Conservation (phyloP, 2,888 invertebrate species). For the Encarsia formosa region DNA sequence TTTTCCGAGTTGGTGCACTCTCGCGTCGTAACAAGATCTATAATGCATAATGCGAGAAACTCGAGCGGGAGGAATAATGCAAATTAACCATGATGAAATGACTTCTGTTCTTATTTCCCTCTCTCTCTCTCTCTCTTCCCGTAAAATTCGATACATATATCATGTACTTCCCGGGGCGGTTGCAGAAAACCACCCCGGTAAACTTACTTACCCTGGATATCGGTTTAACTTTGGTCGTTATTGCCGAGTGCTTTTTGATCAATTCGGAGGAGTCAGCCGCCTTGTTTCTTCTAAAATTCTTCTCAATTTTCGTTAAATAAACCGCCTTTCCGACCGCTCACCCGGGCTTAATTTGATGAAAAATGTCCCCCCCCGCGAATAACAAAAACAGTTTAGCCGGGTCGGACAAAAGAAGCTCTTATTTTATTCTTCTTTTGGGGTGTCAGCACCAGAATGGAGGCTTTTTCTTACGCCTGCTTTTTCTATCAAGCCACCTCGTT, state of each 20-base stretch:
- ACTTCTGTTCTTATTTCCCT: slow-evolving; percentile 14
- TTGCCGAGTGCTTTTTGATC: slow-evolving; percentile 18
- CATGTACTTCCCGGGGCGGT: slow-evolving; percentile 19
- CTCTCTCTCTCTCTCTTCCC: slow-evolving; percentile 1
- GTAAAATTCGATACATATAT: slow-evolving; percentile 22
- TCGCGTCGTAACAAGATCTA: slow-evolving; percentile 16
- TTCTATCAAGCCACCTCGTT: too few species aligned
- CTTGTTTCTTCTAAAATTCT: too few species aligned
- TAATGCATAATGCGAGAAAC: slow-evolving; percentile 16
- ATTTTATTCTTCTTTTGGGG: too few species aligned
- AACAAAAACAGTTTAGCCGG: too few species aligned
- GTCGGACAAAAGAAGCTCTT: too few species aligned
- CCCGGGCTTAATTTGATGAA: too few species aligned
- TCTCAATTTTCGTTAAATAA: too few species aligned
- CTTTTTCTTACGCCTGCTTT: too few species aligned
- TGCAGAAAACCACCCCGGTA: slow-evolving; percentile 7
- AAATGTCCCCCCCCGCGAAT: too few species aligned
- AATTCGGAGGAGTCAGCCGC: too few species aligned
- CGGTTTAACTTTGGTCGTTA: slow-evolving; percentile 21
- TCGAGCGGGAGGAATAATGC: slow-evolving; percentile 13
- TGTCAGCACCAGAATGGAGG: too few species aligned
- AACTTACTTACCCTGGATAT: slow-evolving; percentile 25
- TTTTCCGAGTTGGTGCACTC: background rate
- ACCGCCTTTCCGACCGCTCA: too few species aligned
- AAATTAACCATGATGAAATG: slow-evolving; percentile 17